Percentiles rank a stretch among this genome's conserved stretches.
phyloP scores from a whole-genome alignment of 1,140 invertebrate genomes.

The Ceratina japonica region DNA sequence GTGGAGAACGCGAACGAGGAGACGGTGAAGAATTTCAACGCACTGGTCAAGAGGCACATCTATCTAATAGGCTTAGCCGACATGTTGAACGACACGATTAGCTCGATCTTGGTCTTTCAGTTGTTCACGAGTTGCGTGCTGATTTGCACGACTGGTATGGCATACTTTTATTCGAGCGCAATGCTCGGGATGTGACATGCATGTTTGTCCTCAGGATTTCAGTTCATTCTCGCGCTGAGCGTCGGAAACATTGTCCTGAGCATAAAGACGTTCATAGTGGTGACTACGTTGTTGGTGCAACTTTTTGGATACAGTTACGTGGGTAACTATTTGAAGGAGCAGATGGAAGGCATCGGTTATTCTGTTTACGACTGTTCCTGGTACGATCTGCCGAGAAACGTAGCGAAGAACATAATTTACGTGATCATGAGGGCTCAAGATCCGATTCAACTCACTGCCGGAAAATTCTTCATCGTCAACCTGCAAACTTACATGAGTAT shows the following conservation, averaged over 20 bases:
- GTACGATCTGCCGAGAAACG: slow-evolving; percentile 30
- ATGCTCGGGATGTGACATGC: not conserved
- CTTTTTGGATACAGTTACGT: slow-evolving; percentile 44
- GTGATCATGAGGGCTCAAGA: slow-evolving; percentile 30
- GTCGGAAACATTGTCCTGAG: slow-evolving; percentile 6
- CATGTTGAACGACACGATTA: slow-evolving; percentile 21
- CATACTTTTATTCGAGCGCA: not conserved
- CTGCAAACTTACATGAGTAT: slow-evolving; percentile 54
- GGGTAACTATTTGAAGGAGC: slow-evolving; percentile 45
- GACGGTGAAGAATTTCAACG: not conserved
- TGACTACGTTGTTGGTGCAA: slow-evolving; percentile 24
- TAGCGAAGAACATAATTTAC: slow-evolving; percentile 32
- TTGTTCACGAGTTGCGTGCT: slow-evolving; percentile 44
- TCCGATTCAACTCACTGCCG: slow-evolving; percentile 34
- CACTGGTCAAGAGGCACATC: slow-evolving; percentile 17
- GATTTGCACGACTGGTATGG: slow-evolving; percentile 41
- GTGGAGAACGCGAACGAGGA: not conserved
- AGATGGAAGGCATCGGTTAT: slow-evolving; percentile 43
- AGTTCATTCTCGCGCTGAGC: slow-evolving; percentile 46
- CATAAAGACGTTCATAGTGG: slow-evolving; percentile 15
- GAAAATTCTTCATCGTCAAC: slow-evolving; percentile 38
- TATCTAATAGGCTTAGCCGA: slow-evolving; percentile 26
- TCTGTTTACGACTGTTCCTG: slow-evolving; percentile 31
- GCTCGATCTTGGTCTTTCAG: slow-evolving; percentile 28
- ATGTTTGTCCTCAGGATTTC: slow-evolving; percentile 43